A percentile compares a stretch with the other conserved stretches of the same genome.
Conservation (phyloP, 2,113 vertebrate species). For the Anguilla japonica region DNA sequence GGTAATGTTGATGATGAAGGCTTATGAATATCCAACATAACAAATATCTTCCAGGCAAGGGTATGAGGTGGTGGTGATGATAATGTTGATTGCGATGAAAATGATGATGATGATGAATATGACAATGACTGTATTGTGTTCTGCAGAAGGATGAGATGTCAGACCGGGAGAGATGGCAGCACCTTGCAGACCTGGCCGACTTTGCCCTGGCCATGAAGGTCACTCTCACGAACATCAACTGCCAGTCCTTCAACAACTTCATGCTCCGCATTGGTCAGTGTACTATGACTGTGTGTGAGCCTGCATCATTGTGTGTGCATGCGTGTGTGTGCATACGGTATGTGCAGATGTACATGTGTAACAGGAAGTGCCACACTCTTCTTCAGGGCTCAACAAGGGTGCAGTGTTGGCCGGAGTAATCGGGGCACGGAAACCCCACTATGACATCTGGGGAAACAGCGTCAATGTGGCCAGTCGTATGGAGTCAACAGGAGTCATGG, state of each 20-base stretch:
- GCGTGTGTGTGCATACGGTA: not conserved
- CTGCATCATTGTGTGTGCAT: not conserved
- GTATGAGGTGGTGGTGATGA: not conserved
- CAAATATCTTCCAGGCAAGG: too few relatives aligned
- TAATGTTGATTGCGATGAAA: not conserved
- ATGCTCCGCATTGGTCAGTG: slow-evolving; percentile 92
- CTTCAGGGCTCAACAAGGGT: slow-evolving; percentile 89
- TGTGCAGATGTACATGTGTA: not conserved
- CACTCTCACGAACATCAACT: slow-evolving; percentile 91
- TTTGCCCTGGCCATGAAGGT: slow-evolving; percentile 96
- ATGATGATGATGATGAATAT: slow-evolving; percentile 5
- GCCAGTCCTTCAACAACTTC: slow-evolving; percentile 98
- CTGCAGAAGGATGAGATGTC: slow-evolving; percentile 75
- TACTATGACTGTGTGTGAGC: not conserved
- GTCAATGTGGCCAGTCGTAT: slow-evolving; percentile 97
- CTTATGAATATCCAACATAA: not conserved
- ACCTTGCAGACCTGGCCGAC: slow-evolving; percentile 88
- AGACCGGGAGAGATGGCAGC: slow-evolving; percentile 86
- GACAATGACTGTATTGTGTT: slow-evolving; percentile 11
- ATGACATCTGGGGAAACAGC: slow-evolving; percentile 97
- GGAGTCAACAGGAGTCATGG: slow-evolving; percentile 96
- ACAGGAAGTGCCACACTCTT: slow-evolving; percentile 26
- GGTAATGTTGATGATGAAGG: not conserved
- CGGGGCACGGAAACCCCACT: slow-evolving; percentile 93
- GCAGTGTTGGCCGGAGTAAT: slow-evolving; percentile 91